Percentiles rank a stretch among this genome's conserved stretches.
These are phyloP conservation scores for Cuniculus paca DNA, from an alignment of 2,797 vertebrate species.

Conservation along the genomic window DNA sequence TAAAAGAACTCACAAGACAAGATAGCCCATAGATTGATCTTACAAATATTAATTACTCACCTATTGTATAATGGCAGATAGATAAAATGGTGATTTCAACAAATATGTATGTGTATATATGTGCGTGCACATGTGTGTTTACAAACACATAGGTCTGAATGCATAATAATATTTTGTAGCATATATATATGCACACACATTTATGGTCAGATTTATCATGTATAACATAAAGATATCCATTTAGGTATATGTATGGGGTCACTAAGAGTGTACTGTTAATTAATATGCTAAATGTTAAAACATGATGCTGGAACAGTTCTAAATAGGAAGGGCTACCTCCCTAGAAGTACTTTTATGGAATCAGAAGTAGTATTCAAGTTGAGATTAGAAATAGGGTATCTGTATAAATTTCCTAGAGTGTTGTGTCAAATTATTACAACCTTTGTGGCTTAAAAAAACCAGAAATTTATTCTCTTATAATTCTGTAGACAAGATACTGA, in stretches of 20 bases:
- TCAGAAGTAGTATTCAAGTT: background rate
- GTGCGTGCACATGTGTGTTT: background rate
- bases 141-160: background rate
- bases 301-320: background rate
- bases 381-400: background rate
- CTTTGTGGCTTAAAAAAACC: background rate
- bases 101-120: background rate
- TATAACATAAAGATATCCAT: background rate
- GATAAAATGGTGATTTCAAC: background rate
- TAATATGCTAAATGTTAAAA: background rate
- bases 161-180: background rate
- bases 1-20: background rate
- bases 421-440: background rate
- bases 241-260: background rate
- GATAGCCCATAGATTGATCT: background rate
- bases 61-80: background rate
- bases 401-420: background rate
- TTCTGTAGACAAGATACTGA: background rate
- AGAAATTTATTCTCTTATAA: background rate
- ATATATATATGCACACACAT: background rate
- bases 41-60: background rate
- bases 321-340: background rate
- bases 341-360: background rate
- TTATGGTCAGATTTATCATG: background rate
- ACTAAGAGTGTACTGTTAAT: background rate